These are phyloP conservation scores for Alosa alosa DNA, from an alignment of 2,113 vertebrate species.

Conservation along the genomic window DNA sequence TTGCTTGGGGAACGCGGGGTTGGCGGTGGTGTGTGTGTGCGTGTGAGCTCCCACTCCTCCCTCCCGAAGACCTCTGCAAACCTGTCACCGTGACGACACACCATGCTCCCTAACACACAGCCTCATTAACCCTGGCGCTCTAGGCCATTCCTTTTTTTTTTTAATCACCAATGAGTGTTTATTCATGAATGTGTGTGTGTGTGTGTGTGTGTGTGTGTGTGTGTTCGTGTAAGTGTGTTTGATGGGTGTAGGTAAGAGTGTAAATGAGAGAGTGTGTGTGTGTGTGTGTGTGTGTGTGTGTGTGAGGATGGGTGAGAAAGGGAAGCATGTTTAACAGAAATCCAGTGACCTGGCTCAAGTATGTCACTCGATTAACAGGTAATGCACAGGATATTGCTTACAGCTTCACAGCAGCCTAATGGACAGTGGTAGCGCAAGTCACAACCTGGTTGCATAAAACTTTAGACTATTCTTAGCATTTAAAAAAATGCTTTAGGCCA, in stretches of 20 bases:
- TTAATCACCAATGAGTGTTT: not conserved
- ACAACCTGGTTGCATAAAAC: too few relatives aligned
- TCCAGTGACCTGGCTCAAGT: not conserved
- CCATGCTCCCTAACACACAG: slow-evolving; percentile 2
- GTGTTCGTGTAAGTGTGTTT: not conserved
- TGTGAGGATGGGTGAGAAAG: not conserved
- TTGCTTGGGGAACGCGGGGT: not conserved
- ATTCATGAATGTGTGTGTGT: not conserved
- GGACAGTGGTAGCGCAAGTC: not conserved
- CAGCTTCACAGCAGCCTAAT: not conserved
- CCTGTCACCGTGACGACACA: not conserved
- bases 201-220: not conserved
- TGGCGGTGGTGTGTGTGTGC: not conserved
- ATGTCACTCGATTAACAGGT: not conserved
- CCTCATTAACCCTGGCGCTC: not conserved
- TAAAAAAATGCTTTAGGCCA: too few relatives aligned
- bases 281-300: not conserved
- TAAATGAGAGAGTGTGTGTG: not conserved
- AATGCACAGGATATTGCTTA: not conserved
- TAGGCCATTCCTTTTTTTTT: not conserved
- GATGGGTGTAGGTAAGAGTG: not conserved
- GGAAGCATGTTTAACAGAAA: not conserved
- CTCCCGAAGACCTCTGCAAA: not conserved
- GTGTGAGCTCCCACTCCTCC: not conserved
- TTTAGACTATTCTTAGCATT: too few relatives aligned